Evolutionary conservation across 2,113 vertebrate genomes (phyloP).

Genomic region (Saccopteryx leptura): DNA sequence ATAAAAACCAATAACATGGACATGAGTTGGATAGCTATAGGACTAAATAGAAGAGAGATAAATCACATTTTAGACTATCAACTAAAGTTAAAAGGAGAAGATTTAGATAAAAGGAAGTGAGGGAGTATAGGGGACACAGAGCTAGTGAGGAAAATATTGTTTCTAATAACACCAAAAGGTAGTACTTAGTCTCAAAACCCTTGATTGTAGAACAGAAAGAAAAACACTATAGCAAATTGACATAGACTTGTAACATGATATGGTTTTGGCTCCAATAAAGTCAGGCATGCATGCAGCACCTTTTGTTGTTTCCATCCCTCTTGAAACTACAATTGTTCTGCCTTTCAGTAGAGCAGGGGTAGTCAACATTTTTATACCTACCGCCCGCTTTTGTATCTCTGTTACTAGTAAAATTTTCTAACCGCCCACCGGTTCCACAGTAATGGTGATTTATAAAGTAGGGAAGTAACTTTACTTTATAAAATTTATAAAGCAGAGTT

Average conservation of each 20-base stretch:
- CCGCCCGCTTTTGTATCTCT: too few relatives aligned
- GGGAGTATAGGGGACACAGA: neutral
- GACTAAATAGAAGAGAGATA: neutral
- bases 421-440: too few relatives aligned
- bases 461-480: too few relatives aligned
- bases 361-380: too few relatives aligned
- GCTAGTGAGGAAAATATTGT: neutral
- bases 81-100: neutral
- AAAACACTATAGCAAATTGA: fast-evolving
- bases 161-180: neutral
- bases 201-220: neutral
- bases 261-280: neutral
- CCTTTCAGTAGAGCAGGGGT: neutral
- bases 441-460: too few relatives aligned
- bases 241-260: neutral
- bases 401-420: too few relatives aligned
- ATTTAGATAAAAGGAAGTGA: neutral
- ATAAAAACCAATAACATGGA: neutral
- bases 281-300: neutral
- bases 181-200: neutral
- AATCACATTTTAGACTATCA: neutral
- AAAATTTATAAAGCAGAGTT: too few relatives aligned
- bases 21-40: neutral
- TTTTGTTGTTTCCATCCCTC: neutral
- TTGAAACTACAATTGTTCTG: too few relatives aligned